These are phyloP conservation scores for Parazoanthus atlanticus DNA, from an alignment of 92 coral and sea anemone genomes.

Conservation along the genomic window DNA sequence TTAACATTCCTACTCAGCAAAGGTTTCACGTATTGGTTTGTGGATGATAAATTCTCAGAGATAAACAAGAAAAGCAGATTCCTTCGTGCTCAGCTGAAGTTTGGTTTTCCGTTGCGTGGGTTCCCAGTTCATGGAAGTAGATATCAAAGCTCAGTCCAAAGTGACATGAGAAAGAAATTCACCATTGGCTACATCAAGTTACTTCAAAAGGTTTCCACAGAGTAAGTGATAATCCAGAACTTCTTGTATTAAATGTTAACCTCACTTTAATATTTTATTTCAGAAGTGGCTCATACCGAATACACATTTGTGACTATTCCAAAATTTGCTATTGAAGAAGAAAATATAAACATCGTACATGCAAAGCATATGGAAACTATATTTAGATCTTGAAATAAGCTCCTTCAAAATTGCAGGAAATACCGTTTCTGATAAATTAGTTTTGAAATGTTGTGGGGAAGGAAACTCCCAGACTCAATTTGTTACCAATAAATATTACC, in stretches of 20 bases:
- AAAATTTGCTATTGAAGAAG: too few species aligned
- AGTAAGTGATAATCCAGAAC: constrained; percentile 62
- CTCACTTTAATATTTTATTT: not conserved
- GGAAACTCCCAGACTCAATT: too few species aligned
- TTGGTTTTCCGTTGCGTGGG: constrained; percentile 83
- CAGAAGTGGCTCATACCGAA: not conserved
- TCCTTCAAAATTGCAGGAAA: too few species aligned
- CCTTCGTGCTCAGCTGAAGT: constrained; percentile 85
- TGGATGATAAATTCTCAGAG: constrained; percentile 72
- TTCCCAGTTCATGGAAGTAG: constrained; percentile 6
- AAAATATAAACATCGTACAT: too few species aligned
- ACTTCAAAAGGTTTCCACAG: constrained; percentile 64
- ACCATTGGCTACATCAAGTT: constrained; percentile 58
- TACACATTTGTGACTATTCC: too few species aligned
- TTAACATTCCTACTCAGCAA: constrained; percentile 72
- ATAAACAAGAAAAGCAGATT: constrained; percentile 66
- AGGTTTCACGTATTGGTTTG: constrained; percentile 81
- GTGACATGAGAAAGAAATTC: constrained; percentile 39
- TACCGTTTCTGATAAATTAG: too few species aligned
- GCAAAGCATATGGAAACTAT: too few species aligned
- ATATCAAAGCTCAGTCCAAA: constrained; percentile 31
- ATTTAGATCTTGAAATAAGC: too few species aligned
- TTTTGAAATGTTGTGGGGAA: too few species aligned
- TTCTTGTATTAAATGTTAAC: not conserved
- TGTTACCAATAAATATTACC: too few species aligned